Base-by-base conservation (phyloP, 2,888 invertebrate genomes). In the Tortricodes alternella region DNA sequence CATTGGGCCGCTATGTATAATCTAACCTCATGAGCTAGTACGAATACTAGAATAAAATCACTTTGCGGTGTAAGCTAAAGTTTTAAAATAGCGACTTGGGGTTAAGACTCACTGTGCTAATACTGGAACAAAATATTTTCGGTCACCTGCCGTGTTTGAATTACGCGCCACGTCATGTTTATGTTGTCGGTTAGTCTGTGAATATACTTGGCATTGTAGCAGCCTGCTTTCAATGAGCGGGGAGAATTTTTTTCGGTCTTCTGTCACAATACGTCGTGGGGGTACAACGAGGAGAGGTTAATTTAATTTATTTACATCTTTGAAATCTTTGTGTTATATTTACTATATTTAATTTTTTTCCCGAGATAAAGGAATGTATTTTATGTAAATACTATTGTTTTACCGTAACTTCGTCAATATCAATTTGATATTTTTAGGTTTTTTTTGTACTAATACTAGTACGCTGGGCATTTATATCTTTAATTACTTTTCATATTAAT, bases 371-470 rank as follows among this genome's bases (percentile, higher is more conserved):
- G 15, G 13, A 41, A 41, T 41, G 29, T 27, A 11, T 4, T 18
- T 27, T 43, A 5, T 15, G 43, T 43, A 29, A 43, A 43, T 43
- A 29, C 43, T n/a, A n/a, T 43, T 43, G 29, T 43, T 43, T 43
- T 4, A 18, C 18, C 43, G 29, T 43, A 43, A 43, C 16, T 1
- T n/a, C 43, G 8, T 43, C 27, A 4, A 27, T 43, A 27, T 43
- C 43, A 27, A 43, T 5, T 2, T 29, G 43, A n/a, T 27, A 43
- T 43, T 43, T 43, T 43, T 27, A 27, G 27, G 29, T 27, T 43
- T 43, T 43, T 27, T 43, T 43, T 43, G 27, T 43, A 27, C 27
- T 43, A 43, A 27, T 43, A 19, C 18, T 38, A 38, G 38, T 38
- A 27, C 8, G 27, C 37, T 6, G 37, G 37, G 37, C 37, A 1